phyloP scores from a whole-genome alignment of 2,797 vertebrate genomes.

The Sparidentex hasta region DNA sequence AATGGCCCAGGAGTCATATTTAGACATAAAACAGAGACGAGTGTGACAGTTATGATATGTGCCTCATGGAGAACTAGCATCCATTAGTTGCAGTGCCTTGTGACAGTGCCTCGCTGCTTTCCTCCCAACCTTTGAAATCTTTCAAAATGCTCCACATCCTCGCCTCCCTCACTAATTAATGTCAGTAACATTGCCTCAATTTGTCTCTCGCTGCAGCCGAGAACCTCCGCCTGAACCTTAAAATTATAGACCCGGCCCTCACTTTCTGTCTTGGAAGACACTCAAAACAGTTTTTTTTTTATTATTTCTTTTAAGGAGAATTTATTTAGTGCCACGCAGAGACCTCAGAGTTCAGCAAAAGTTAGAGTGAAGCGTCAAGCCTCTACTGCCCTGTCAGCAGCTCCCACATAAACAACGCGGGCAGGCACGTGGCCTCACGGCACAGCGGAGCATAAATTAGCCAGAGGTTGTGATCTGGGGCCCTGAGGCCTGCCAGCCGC shows the following conservation, averaged over 20 bases:
- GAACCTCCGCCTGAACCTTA: conserved; percentile 1
- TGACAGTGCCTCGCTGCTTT: conserved; percentile 34
- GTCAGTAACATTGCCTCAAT: conserved; percentile 38
- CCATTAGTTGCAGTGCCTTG: conserved; percentile 31
- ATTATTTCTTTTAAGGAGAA: not conserved
- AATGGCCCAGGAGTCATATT: conserved; percentile 51
- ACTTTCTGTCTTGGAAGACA: conserved; percentile 11
- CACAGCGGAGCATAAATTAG: conserved; percentile 71
- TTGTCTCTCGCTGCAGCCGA: conserved; percentile 23
- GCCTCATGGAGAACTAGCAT: conserved; percentile 37
- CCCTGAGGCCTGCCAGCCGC: conserved; percentile 48
- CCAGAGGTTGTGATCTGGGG: conserved; percentile 66
- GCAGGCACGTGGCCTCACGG: conserved; percentile 62
- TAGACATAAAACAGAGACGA: conserved; percentile 55
- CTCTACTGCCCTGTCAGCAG: conserved; percentile 45
- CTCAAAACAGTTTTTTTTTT: conserved; percentile 22
- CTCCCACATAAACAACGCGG: conserved; percentile 62
- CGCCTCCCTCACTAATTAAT: conserved; percentile 51
- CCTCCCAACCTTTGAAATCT: conserved; percentile 51
- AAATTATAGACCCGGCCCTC: conserved; percentile 9
- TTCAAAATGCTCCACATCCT: conserved; percentile 35
- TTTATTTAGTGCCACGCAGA: conserved; percentile 1
- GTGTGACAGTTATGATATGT: conserved; percentile 31
- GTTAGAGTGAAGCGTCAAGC: conserved; percentile 39
- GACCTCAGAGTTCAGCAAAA: conserved; percentile 36